A percentile compares a stretch with the other conserved stretches of the same genome.
Conservation (phyloP, 2,113 vertebrate species). For the Pandion haliaetus region DNA sequence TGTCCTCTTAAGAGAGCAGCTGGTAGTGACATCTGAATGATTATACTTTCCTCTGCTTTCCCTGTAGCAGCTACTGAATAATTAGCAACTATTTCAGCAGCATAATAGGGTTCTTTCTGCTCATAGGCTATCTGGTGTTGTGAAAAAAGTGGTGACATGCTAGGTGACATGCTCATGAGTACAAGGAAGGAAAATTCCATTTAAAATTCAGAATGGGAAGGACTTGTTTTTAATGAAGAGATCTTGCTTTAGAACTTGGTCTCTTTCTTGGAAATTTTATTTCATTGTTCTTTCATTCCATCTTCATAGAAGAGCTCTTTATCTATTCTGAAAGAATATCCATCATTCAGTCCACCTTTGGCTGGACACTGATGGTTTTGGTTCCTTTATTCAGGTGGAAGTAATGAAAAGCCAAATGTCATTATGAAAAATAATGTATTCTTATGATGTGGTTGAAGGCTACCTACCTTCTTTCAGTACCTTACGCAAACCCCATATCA, state of each 20-base stretch:
- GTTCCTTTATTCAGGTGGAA: neutral
- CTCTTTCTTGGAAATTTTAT: neutral
- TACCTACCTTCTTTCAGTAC: neutral
- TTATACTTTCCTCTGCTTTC: neutral
- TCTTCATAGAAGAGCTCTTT: neutral
- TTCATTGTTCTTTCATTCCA: neutral
- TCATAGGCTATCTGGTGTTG: neutral
- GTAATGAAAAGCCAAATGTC: neutral
- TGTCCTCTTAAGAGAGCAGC: neutral
- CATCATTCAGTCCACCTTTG: neutral
- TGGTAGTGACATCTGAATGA: neutral
- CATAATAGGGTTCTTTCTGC: neutral
- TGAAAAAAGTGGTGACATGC: neutral
- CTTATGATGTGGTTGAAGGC: neutral
- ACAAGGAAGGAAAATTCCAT: neutral
- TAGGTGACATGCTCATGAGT: neutral
- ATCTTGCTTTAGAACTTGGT: neutral
- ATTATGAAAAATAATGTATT: neutral
- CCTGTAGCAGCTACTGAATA: neutral
- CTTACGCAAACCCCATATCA: neutral
- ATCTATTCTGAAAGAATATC: neutral
- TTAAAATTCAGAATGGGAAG: neutral
- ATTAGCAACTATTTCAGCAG: neutral
- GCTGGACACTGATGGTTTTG: neutral
- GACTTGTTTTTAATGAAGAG: neutral